Evolutionary conservation across 2,797 vertebrate species (phyloP).

Genomic region (Anniella stebbinsi): DNA sequence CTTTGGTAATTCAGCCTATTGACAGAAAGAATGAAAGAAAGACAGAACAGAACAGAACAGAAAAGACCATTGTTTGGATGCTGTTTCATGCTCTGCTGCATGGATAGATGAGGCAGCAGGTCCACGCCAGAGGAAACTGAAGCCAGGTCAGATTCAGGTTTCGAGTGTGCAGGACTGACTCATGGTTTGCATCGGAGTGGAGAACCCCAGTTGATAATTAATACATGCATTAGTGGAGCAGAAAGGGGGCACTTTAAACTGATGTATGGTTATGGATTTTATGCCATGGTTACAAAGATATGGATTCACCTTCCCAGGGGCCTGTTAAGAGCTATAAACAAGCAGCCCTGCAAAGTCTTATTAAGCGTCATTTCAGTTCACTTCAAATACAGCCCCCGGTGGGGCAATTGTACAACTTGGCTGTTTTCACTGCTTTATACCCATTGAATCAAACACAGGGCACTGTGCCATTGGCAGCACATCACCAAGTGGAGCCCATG

Average conservation of each 20-base stretch:
- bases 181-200: not conserved
- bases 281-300: conserved; percentile 50
- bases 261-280: conserved; percentile 59
- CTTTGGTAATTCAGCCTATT: not conserved
- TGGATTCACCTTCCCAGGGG: conserved; percentile 44
- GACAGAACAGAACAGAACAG: too few species aligned
- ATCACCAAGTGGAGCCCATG: not conserved
- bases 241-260: conserved; percentile 45
- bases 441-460: conserved; percentile 20
- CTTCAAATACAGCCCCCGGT: conserved; percentile 40
- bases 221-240: conserved; percentile 48
- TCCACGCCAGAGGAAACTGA: not conserved
- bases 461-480: not conserved
- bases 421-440: conserved; percentile 11
- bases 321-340: conserved; percentile 50
- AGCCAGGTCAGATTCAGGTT: not conserved
- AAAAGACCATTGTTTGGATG: not conserved
- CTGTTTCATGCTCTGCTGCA: not conserved
- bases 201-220: conserved; percentile 42
- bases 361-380: conserved; percentile 27
- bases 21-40: too few species aligned
- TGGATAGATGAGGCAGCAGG: not conserved
- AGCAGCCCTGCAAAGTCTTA: conserved; percentile 26
- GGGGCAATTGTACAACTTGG: conserved; percentile 36
- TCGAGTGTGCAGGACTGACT: not conserved